A percentile compares a stretch with the other conserved stretches of the same genome.
phyloP scores from a whole-genome alignment of 2,113 vertebrate genomes.

The Heterotis niloticus region DNA sequence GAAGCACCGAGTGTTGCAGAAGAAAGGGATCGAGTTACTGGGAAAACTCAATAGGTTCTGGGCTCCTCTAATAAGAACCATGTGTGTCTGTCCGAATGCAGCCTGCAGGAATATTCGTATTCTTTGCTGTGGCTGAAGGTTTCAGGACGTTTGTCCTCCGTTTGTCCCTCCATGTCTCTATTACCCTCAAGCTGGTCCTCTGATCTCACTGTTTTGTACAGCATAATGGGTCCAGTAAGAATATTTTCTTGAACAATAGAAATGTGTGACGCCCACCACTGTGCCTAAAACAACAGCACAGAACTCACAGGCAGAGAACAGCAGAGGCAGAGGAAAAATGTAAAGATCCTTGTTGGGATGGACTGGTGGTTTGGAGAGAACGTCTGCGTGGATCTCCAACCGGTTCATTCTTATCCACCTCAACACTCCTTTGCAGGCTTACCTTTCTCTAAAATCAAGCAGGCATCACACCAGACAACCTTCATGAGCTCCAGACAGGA shows the following conservation, averaged over 20 bases:
- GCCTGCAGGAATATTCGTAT: neutral
- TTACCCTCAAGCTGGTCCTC: neutral
- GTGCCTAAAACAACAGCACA: neutral
- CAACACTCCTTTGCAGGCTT: neutral
- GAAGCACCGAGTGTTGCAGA: neutral
- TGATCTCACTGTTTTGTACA: neutral
- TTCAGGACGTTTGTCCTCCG: neutral
- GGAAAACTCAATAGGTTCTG: slow-evolving; percentile 1
- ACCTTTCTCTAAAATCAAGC: neutral
- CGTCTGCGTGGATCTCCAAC: neutral
- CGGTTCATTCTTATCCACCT: neutral
- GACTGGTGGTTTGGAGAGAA: too few species aligned
- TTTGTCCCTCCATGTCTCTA: neutral
- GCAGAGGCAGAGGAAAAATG: too few species aligned
- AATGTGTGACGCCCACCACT: neutral
- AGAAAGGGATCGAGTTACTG: neutral
- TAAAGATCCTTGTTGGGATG: too few species aligned
- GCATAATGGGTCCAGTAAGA: neutral
- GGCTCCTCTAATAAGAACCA: neutral
- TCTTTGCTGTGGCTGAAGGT: neutral
- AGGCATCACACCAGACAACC: neutral
- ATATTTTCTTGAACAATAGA: neutral
- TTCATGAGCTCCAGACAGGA: neutral
- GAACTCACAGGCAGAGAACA: neutral
- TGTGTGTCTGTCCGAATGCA: neutral